A percentile compares a stretch with the other conserved stretches of the same genome.
These are phyloP conservation scores for Nesometra sesokonis DNA, from an alignment of 35 echinoderm and acorn worm species.

Conservation along the genomic window DNA sequence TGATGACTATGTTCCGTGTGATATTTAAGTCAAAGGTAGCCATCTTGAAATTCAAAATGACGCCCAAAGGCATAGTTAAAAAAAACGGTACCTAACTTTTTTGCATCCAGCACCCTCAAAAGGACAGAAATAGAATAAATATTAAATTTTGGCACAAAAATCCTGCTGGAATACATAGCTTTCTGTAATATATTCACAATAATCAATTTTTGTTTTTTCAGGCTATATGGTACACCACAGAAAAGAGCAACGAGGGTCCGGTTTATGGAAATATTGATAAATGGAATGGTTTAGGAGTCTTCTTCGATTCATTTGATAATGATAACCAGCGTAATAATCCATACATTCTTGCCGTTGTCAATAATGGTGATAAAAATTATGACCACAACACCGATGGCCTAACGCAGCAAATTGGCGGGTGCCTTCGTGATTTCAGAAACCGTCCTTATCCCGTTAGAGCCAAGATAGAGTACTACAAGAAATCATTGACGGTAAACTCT, in stretches of 20 bases:
- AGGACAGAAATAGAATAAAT: too few species aligned
- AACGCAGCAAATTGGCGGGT: constrained; percentile 88
- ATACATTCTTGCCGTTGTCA: constrained; percentile 65
- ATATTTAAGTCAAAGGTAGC: too few species aligned
- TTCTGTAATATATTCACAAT: too few species aligned
- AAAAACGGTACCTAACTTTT: too few species aligned
- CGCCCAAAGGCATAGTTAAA: too few species aligned
- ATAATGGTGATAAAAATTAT: constrained; percentile 75
- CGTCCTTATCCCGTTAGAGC: constrained; percentile 85
- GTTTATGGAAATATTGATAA: constrained; percentile 81
- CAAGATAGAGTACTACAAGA: constrained; percentile 94
- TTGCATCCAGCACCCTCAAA: too few species aligned
- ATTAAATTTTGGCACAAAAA: too few species aligned
- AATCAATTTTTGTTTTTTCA: constrained; percentile 22
- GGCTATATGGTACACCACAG: constrained; percentile 75
- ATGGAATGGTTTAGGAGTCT: constrained; percentile 85
- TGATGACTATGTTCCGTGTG: too few species aligned
- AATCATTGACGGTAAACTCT: constrained; percentile 68
- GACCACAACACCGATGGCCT: constrained; percentile 89
- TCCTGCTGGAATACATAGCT: too few species aligned
- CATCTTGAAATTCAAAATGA: too few species aligned
- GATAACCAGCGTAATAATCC: constrained; percentile 97
- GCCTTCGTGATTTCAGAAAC: constrained; percentile 90
- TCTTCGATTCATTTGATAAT: constrained; percentile 99
- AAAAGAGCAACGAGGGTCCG: constrained; percentile 35